These are phyloP conservation scores for Perognathus longimembris DNA, from an alignment of 2,113 vertebrate species.

Conservation along the genomic window DNA sequence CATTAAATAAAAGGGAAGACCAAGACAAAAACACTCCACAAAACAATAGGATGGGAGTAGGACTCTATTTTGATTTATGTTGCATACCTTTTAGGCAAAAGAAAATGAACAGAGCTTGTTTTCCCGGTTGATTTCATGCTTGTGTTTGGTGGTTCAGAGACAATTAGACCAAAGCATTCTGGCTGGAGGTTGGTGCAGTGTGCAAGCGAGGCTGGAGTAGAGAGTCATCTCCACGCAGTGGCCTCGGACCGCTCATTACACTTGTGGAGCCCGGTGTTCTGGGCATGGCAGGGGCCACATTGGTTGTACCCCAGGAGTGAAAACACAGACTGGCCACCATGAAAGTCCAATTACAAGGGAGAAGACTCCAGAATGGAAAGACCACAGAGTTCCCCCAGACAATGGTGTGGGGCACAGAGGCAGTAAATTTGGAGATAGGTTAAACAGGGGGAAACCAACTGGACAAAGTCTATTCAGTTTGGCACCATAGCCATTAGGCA, in stretches of 20 bases:
- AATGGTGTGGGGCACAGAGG: not conserved
- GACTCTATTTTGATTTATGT: not conserved
- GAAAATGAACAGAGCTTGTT: not conserved
- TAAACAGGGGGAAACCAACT: not conserved
- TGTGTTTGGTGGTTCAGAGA: too few relatives aligned
- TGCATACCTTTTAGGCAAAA: not conserved
- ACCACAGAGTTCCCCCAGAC: not conserved
- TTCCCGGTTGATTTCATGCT: too few relatives aligned
- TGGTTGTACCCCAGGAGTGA: not conserved
- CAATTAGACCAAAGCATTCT: too few relatives aligned
- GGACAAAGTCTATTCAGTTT: constrained; percentile 36
- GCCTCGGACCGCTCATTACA: too few relatives aligned
- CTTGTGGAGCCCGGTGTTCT: not conserved
- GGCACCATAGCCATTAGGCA: not conserved
- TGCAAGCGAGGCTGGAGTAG: too few relatives aligned
- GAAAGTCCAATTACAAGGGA: not conserved
- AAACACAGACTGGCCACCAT: not conserved
- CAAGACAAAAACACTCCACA: constrained; percentile 8
- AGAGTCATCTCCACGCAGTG: too few relatives aligned
- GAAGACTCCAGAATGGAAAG: not conserved
- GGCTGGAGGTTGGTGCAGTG: too few relatives aligned
- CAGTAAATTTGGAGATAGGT: not conserved
- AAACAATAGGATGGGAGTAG: not conserved
- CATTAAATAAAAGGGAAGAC: too few relatives aligned
- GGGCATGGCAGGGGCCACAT: not conserved